These are phyloP conservation scores for Sinonovacula constricta DNA, from an alignment of 1,140 invertebrate species.

Conservation along the genomic window DNA sequence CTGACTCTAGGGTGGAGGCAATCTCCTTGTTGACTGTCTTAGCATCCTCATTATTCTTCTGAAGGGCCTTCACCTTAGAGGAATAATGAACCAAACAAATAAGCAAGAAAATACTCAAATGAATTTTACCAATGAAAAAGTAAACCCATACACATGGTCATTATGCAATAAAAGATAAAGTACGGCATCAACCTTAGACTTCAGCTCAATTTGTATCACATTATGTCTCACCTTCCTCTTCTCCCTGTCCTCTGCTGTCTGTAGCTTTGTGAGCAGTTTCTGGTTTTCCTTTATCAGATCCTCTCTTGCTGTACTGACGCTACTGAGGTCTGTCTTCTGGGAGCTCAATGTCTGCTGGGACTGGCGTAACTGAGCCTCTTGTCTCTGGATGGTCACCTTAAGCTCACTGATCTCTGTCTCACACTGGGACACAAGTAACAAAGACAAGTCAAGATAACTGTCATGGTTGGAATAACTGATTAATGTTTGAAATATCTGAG, in stretches of 20 bases:
- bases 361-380: constrained; percentile 67
- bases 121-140: too few species aligned
- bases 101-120: too few species aligned
- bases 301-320: constrained; percentile 60
- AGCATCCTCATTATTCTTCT: constrained; percentile 72
- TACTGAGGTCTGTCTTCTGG: constrained; percentile 64
- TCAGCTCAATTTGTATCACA: too few species aligned
- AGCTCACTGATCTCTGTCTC: constrained; percentile 72
- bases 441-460: too few species aligned
- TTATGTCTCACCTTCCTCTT: constrained; percentile 66
- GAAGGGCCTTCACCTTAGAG: constrained; percentile 58
- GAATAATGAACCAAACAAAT: background rate
- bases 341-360: constrained; percentile 57
- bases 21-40: constrained; percentile 74
- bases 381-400: constrained; percentile 63
- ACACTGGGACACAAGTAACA: constrained; percentile 56
- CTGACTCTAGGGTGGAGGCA: constrained; percentile 71
- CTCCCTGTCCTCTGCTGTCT: constrained; percentile 68
- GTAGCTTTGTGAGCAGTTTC: constrained; percentile 60
- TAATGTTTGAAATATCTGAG: too few species aligned
- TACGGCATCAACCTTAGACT: too few species aligned
- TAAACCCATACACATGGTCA: too few species aligned
- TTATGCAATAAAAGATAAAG: too few species aligned
- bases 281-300: constrained; percentile 67
- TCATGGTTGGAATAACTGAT: too few species aligned